Base-by-base conservation (phyloP, 1,140 invertebrate genomes). In the Drosophila fuyamai region DNA sequence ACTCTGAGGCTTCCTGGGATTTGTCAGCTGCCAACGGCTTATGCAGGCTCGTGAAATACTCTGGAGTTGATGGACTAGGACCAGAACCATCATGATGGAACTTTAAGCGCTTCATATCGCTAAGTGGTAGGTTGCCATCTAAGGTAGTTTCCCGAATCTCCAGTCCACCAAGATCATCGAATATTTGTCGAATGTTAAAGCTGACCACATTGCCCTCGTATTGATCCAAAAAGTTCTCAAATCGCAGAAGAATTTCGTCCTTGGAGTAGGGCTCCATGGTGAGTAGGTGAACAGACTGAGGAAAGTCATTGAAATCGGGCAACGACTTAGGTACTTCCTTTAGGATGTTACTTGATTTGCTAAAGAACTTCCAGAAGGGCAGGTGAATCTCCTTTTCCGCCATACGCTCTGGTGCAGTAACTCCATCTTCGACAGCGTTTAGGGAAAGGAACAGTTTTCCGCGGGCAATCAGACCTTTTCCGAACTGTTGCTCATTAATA, bases 141-240 rank as follows among this genome's bases (percentile, higher is more conserved):
- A 92, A 46, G 0, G 86, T 92, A 4, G 90, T 91, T 53, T 92
- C 91, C 0, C 79, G 72, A 7, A 92, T 91, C 12, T 79, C 71
- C 35, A 61, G 18, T 6, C 76, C 71, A 10, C 50, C 36, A 14
- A 89, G 14, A 0, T 50, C 53, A 38, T 88, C 80, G 8, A 89
- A 90, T 3, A 89, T 84, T 14, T 78, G 29, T 0, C 61, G 60
- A 10, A 92, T 83, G n/a, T 85, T 83, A 41, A 92, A 83, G 18
- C 75, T 83, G 6, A 81, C 74, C 44, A 79, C 13, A 95, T 96
- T 66, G 70, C 96, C 95, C 85, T 98, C 96, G 12, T 93, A 92
- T 23, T 94, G 94, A 90, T 98, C 97, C 70, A 97, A 95, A 50
- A 97, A 94, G 92, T 99, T 97, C 90, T 99, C 98, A 1, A 99